phyloP scores from a whole-genome alignment of 2,113 vertebrate genomes.

The Prionailurus viverrinus region DNA sequence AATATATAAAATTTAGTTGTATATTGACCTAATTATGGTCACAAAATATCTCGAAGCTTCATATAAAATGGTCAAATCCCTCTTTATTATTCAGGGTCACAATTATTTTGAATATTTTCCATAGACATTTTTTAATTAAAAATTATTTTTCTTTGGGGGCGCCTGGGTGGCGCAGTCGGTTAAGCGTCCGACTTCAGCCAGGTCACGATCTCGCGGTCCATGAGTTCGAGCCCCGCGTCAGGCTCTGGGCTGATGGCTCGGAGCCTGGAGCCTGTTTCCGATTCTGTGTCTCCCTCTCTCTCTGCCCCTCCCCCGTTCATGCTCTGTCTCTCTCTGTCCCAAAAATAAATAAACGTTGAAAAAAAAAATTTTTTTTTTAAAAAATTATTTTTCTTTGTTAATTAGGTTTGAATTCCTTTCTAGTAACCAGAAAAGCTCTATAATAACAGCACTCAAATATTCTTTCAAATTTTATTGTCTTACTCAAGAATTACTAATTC shows the following conservation, averaged over 20 bases:
- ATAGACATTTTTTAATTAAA: background rate
- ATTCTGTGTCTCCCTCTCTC: no score
- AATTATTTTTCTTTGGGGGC: background rate
- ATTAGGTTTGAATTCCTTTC: background rate
- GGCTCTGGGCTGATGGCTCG: no score
- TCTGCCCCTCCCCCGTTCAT: no score
- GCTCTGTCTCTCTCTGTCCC: no score
- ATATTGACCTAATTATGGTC: background rate
- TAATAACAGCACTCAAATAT: background rate
- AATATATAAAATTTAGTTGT: background rate
- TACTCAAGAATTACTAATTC: constrained; percentile 26
- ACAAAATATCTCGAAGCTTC: background rate
- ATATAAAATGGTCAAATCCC: background rate
- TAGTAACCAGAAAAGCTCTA: background rate
- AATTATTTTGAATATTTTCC: constrained; percentile 1
- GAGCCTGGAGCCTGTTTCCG: no score
- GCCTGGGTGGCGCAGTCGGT: no score
- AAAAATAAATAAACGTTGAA: no score
- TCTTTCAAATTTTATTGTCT: background rate
- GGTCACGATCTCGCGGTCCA: no score
- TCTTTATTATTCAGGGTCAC: background rate
- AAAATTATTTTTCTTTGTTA: background rate
- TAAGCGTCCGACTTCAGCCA: no score
- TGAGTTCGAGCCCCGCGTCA: no score
- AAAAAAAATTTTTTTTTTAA: no score